Evolutionary conservation across 2,113 vertebrate species (phyloP).

Genomic region (Fukomys damarensis): DNA sequence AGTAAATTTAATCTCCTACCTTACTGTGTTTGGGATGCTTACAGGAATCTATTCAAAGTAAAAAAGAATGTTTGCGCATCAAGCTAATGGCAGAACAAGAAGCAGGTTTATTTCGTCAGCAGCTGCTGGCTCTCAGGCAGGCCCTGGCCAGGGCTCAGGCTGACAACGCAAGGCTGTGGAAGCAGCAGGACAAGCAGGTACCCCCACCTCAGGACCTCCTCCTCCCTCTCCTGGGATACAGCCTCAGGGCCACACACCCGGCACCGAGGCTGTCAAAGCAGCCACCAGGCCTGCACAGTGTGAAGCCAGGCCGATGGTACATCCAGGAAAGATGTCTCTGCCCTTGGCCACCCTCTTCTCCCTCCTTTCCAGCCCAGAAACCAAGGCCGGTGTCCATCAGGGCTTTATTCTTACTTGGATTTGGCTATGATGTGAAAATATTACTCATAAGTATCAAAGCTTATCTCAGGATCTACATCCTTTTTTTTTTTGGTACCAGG

Average conservation of each 20-base stretch:
- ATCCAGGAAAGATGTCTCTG: background rate
- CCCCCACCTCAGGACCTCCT: background rate
- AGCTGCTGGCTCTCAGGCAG: constrained; percentile 83
- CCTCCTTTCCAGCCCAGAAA: background rate
- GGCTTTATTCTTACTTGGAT: background rate
- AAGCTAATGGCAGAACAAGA: constrained; percentile 85
- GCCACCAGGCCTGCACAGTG: background rate
- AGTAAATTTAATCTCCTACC: background rate
- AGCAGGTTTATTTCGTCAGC: constrained; percentile 77
- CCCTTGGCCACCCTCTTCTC: background rate
- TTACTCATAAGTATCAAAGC: background rate
- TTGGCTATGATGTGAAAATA: background rate
- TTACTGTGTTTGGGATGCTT: constrained; percentile 32
- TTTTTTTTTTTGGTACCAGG: too few species aligned
- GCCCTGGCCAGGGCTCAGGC: constrained; percentile 81
- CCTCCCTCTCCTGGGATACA: background rate
- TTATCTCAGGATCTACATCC: background rate
- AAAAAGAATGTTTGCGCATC: constrained; percentile 78
- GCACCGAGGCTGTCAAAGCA: background rate
- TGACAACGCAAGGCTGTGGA: constrained; percentile 75
- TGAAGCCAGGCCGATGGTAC: background rate
- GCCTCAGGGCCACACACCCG: accelerated
- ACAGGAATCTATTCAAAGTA: constrained; percentile 85
- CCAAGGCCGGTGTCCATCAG: background rate
- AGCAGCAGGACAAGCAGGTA: constrained; percentile 85